Base-by-base conservation (phyloP, 2,888 invertebrate genomes). In the Ormyrus rosae region DNA sequence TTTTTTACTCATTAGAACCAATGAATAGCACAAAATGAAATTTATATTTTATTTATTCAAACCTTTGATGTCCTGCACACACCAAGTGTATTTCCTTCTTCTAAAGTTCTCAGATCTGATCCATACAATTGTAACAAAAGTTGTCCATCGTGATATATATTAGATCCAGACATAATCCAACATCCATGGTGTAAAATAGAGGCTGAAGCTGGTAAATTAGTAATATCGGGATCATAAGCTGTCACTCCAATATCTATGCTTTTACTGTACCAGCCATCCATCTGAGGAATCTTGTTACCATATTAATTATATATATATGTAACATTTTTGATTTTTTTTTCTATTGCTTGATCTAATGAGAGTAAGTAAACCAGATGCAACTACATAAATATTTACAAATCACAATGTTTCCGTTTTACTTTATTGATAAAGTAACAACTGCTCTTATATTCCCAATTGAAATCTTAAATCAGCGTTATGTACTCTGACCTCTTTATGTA, bases 121-220 rank as follows among this genome's bases (percentile, higher is more conserved):
- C 97, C 97, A 91, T 98, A 98, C 50, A 95, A 94, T 89, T 97
- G 96, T 55, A 96, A 92, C 78, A 96, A 91, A 67, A 96, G 95
- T 50, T 94, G 93, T 1, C 97, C 97, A 92, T 98, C 96, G 88
- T 95, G 95, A 46, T 97, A 93, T 73, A 98, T 94, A 58, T 96
- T 96, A 84, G 94, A 95, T 48, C 97, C 96, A 3, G 97, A 96
- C 95, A 98, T 95, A 70, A 98, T 94, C 98, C 98, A 98, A 83
- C 96, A 95, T 83, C 96, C 95, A 87, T 95, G 94, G 83, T 94
- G 94, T 89, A 95, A 93, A 87, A 96, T 96, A 10, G 95, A 95
- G 8, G 96, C 96, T 88, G 95, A 96, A 7, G 95, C 94, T 55
- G 95, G 95, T 84, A 95, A 91, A 83, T 94, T 94, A 82, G 95